Base-by-base conservation (phyloP, 2,113 vertebrate species). In the Gracilinanus agilis region DNA sequence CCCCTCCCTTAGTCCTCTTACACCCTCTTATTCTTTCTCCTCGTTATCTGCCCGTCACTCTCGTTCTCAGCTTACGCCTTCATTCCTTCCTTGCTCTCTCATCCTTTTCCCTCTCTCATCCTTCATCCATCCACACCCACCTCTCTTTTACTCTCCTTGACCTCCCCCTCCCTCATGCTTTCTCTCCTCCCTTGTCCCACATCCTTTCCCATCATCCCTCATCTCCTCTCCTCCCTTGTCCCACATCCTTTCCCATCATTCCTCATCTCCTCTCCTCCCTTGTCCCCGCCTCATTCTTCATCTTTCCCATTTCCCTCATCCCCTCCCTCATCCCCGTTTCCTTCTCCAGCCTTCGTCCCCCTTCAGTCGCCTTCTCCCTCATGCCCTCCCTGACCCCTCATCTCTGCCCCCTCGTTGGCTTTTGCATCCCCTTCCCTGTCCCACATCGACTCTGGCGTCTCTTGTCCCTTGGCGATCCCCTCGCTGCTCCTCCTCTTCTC, bases 401-500 rank as follows among this genome's bases (percentile, higher is more conserved):
- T 75, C 61, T 90, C 92, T 40, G 55, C 6, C 3, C 54, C 44
- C 34, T 83, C 54, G 24, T 91, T 34, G 83, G 9, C 54, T 29
- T 89, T 49, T 90, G 56, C 13, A 24, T 49, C 23, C 29, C 21
- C 91, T 55, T 91, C 54, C 90, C 91, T 53, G 89, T 55, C 90
- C 91, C 92, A 75, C n/a, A 75, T 58, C 44, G 49, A n/a, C 67
- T 40, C 53, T 11, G 90, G 93, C 44, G 53, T 1, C 54, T 40
- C 44, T 89, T 67, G 24, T 88, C 58, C n/a, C n/a, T n/a, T n/a
- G n/a, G n/a, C n/a, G n/a, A n/a, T n/a, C 27, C 10, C 29, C 25
- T 53, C 95, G 49, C 61, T 29, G 88, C 67, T 75, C 92, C 92
- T n/a, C n/a, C n/a, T n/a, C n/a, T n/a, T n/a, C n/a, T n/a, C n/a